phyloP scores from a whole-genome alignment of 1,140 invertebrate species.

The Drosophila sucinea region DNA sequence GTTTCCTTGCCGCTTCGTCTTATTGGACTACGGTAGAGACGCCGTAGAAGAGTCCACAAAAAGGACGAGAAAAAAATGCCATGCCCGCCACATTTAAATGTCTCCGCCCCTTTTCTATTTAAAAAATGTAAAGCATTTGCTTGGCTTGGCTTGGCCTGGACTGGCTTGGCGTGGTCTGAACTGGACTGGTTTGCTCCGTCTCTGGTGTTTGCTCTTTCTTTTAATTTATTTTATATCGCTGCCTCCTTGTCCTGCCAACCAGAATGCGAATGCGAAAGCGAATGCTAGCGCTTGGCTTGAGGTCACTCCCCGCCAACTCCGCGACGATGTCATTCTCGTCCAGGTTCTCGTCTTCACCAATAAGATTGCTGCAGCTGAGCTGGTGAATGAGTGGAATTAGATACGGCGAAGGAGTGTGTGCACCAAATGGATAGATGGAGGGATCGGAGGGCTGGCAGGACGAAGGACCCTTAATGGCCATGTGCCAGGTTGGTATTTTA shows the following conservation, averaged over 20 bases:
- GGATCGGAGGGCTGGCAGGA: not conserved
- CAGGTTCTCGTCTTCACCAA: conserved; percentile 53
- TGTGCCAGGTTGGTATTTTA: conserved; percentile 29
- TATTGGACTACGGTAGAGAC: conserved; percentile 66
- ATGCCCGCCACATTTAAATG: conserved; percentile 70
- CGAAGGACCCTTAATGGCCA: conserved; percentile 29
- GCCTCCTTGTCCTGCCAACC: conserved; percentile 51
- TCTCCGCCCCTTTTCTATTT: conserved; percentile 81
- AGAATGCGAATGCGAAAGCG: conserved; percentile 27
- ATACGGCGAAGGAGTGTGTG: not conserved
- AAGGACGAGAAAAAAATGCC: conserved; percentile 27
- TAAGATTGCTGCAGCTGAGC: conserved; percentile 51
- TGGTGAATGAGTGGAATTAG: conserved; percentile 2
- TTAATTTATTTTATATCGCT: conserved; percentile 74
- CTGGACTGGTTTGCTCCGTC: conserved; percentile 26
- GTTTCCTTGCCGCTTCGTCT: conserved; percentile 60
- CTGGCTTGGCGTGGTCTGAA: conserved; percentile 20
- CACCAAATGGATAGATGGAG: not conserved
- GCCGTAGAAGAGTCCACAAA: conserved; percentile 45
- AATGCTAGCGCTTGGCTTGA: conserved; percentile 44
- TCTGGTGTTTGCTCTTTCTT: conserved; percentile 66
- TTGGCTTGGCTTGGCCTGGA: conserved; percentile 46
- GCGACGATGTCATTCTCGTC: conserved; percentile 15
- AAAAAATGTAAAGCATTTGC: conserved; percentile 73
- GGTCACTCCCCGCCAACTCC: conserved; percentile 23